A percentile compares a stretch with the other conserved stretches of the same genome.
Evolutionary conservation across 2,888 invertebrate species (phyloP).

Genomic region (Apocheima hispidaria): DNA sequence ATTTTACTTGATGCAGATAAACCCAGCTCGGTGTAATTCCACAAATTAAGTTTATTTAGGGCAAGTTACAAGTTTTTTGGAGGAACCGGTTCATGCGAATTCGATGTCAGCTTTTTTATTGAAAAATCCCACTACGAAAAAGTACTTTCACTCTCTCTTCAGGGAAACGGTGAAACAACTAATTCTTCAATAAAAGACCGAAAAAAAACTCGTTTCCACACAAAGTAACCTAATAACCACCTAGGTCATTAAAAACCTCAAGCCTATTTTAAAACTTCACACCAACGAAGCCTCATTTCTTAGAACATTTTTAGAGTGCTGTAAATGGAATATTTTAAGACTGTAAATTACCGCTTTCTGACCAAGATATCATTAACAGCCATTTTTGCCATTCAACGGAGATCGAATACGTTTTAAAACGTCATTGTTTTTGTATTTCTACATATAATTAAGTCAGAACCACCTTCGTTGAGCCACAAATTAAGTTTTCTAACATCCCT

Average conservation of each 20-base stretch:
- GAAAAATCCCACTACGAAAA: not conserved
- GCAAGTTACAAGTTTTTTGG: not conserved
- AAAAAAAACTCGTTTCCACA: not conserved
- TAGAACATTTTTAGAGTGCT: slow-evolving; percentile 6
- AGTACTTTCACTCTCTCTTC: not conserved
- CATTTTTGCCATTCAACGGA: slow-evolving; percentile 5
- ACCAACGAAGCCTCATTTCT: slow-evolving; percentile 8
- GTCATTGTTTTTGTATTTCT: slow-evolving; percentile 31
- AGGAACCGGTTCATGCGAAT: not conserved
- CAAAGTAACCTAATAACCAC: slow-evolving; percentile 3
- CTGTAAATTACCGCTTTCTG: slow-evolving; percentile 18
- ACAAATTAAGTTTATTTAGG: not conserved
- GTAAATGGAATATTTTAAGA: not conserved
- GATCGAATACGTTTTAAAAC: slow-evolving; percentile 27
- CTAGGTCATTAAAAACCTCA: not conserved
- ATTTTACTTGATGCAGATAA: not conserved
- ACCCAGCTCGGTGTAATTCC: not conserved
- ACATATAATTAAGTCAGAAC: slow-evolving; percentile 50
- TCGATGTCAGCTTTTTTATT: not conserved
- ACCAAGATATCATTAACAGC: slow-evolving; percentile 3
- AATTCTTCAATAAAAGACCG: not conserved
- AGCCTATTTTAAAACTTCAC: not conserved
- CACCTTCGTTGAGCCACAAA: slow-evolving; percentile 42
- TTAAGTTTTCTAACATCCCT: slow-evolving; percentile 50
- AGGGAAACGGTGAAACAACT: not conserved